phyloP scores from a whole-genome alignment of 2,797 vertebrate genomes.

The Cirrhinus molitorella region DNA sequence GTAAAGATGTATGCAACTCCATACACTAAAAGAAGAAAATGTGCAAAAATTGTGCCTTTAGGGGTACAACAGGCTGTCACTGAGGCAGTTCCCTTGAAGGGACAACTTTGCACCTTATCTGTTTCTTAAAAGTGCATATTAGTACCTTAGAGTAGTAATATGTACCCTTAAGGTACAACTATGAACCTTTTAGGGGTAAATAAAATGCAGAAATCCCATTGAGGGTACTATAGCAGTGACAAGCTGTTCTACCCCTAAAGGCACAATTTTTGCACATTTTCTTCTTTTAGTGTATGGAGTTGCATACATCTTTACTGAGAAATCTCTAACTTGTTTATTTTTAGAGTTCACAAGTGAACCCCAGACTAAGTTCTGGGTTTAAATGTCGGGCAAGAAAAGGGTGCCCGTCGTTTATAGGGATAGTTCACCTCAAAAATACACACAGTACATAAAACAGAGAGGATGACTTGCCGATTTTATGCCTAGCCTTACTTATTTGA shows the following conservation, averaged over 20 bases:
- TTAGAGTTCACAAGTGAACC: too few relatives aligned
- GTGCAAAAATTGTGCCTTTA: neutral
- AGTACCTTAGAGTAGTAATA: neutral
- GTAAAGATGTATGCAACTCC: neutral
- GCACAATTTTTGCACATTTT: neutral
- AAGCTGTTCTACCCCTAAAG: neutral
- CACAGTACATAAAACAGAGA: too few relatives aligned
- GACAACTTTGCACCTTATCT: neutral
- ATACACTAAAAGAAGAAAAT: neutral
- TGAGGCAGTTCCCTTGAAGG: neutral
- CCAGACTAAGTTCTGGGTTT: too few relatives aligned
- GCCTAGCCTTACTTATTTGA: too few relatives aligned
- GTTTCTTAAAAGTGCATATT: neutral
- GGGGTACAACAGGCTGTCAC: neutral
- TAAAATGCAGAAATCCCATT: neutral
- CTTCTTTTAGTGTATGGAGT: neutral
- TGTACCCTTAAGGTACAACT: neutral
- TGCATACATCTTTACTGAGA: conserved; percentile 5
- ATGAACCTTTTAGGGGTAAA: neutral
- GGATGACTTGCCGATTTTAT: too few relatives aligned
- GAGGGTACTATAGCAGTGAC: neutral
- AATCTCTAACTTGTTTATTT: conserved; percentile 22
- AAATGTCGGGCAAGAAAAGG: too few relatives aligned
- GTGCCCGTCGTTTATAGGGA: too few relatives aligned
- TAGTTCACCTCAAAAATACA: too few relatives aligned